Evolutionary conservation across 2,888 invertebrate species (phyloP), one percentile per base, ranked within the genome.

Genomic region (Sepiola atlantica): DNA sequence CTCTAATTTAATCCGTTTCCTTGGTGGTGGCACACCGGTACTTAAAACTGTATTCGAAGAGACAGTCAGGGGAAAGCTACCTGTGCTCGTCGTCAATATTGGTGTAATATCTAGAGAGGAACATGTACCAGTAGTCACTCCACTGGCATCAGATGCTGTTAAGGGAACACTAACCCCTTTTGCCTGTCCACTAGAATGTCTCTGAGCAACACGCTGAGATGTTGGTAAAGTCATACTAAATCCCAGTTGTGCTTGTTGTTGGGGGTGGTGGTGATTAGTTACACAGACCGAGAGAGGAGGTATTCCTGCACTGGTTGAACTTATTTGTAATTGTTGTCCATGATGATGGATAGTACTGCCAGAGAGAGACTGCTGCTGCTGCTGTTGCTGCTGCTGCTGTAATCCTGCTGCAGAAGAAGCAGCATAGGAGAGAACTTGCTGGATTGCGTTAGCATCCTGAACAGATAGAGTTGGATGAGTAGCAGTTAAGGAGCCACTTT

Each of bases 1-100:
- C 93, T 97, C 97, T 45, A 97, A 94, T 95, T 97, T 95, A 92
- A 96, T 94, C 95, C 96, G 96, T 96, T 97, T 96, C 93, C 95
- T 95, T 20, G 96, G 96, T 12, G 96, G 96, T 24, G 96, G 96
- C 20, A 57, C n/a, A 55, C 55, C 21, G 54, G 92, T 45, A 92
- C 35, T 55, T 32, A 77, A 77, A 45, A 45, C 92, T 93, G 93
- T 93, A 35, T 32, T 55, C 57, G 93, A 55, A 35, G 93, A 61
- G 4, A 55, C 55, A 55, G 32, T 93, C 54, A 55, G 35, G 20
- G 57, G 55, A 35, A 55, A 45, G 14, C 55, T 92, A 55, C 45
- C 16, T 18, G 92, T 32, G 55, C 45, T 92, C 24, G 91, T 45
- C 6, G 92, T 92, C 35, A 92, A 28, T n/a, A 92, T 32, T 54